Base-by-base conservation (phyloP, 2,113 vertebrate genomes). In the Toxostoma redivivum region DNA sequence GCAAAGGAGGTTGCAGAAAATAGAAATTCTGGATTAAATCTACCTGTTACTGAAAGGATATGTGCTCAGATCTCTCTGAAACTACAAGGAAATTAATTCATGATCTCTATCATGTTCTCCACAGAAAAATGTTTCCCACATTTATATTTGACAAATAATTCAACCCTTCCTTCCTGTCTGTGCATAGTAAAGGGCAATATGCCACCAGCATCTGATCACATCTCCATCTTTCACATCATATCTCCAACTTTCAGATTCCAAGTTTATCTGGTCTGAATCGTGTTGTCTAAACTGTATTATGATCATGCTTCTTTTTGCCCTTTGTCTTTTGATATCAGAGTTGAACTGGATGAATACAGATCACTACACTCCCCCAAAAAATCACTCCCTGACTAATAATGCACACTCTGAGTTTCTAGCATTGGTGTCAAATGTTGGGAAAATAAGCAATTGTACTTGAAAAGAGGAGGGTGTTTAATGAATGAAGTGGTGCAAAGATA, bases 391-490 rank as follows among this genome's bases (percentile, higher is more conserved):
- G 15, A 19, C 6, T 51, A 47, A 44, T 35, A 65, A 86, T 20
- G 25, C 5, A 2, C 7, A 57, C 12, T 25, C 3, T 4, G 23
- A 61, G 13, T 11, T 20, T 48, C 47, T 73, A 28, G 19, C 18
- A 61, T 14, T 7, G 8, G 16, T 1, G 2, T 4, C 2, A 14
- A 24, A 24, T 10, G 1, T 31, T n/a, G 6, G 13, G 22, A 57
- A 76, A 86, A 71, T 8, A 47, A 51, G 10, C 13, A 58, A 30
- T 64, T 35, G 7, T 27, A 27, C n/a, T 35, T 61, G 7, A 70
- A 66, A 45, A 74, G 23, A 38, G 12, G 12, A 71, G 9, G 0
- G 4, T 31, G 5, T 35, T 65, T 40, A 21, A 58, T n/a, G 21
- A 53, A 42, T 30, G 7, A 74, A 61, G 25, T 31, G 25, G 9